Evolutionary conservation across 2,888 invertebrate genomes (phyloP).

Genomic region (Acrocyrtus sp.): DNA sequence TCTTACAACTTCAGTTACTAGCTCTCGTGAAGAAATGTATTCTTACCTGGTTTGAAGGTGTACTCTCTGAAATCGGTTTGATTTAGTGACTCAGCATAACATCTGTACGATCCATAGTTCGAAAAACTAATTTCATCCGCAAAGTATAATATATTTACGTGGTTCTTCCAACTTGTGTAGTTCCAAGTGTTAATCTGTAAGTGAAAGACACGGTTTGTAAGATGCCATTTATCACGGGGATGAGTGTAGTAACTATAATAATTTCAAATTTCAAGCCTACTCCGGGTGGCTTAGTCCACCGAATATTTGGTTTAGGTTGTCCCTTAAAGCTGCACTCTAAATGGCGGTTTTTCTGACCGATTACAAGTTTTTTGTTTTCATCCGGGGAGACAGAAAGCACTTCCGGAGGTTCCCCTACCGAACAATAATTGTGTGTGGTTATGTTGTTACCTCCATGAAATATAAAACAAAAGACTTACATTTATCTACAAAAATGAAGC

Average conservation of each 20-base stretch:
- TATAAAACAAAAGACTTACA: constrained; percentile 7
- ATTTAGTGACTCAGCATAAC: constrained; percentile 3
- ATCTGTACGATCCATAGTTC: constrained; percentile 17
- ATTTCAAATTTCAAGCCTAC: too few relatives aligned
- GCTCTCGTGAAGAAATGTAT: too few relatives aligned
- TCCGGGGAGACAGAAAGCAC: constrained; percentile 9
- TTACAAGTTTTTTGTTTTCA: neutral
- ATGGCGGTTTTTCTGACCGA: constrained; percentile 11
- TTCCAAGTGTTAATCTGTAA: neutral
- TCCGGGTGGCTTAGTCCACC: constrained; percentile 15
- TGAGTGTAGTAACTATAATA: too few relatives aligned
- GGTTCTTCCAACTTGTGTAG: too few relatives aligned
- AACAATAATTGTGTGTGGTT: too few relatives aligned
- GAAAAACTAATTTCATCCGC: constrained; percentile 16
- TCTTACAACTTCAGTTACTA: too few relatives aligned
- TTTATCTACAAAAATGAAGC: constrained; percentile 1
- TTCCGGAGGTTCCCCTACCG: constrained; percentile 17
- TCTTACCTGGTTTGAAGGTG: neutral
- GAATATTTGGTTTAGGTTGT: constrained; percentile 16
- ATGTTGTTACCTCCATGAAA: neutral
- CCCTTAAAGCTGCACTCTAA: constrained; percentile 23
- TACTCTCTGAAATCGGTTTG: constrained; percentile 9
- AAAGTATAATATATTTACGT: neutral
- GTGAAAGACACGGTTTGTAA: neutral
- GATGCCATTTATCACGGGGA: too few relatives aligned